phyloP scores from a whole-genome alignment of 2,113 vertebrate species.

The Neolamprologus cancellatus region DNA sequence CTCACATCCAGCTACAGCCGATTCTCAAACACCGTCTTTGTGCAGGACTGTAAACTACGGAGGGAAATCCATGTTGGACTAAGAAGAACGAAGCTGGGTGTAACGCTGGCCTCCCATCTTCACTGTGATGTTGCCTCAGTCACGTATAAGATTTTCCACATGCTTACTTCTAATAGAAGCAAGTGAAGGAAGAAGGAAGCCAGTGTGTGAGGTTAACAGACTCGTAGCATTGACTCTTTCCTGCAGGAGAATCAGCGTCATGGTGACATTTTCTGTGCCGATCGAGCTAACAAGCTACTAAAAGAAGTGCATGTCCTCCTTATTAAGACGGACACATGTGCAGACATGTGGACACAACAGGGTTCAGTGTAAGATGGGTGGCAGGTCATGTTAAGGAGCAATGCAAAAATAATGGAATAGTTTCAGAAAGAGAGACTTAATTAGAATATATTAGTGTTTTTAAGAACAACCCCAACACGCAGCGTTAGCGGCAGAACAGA shows the following conservation, averaged over 20 bases:
- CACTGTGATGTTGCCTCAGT: background rate
- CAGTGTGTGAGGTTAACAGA: background rate
- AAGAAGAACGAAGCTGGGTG: background rate
- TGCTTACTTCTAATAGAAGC: background rate
- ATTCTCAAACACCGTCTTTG: background rate
- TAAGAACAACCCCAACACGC: background rate
- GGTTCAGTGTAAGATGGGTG: background rate
- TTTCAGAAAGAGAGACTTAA: background rate
- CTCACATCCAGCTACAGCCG: background rate
- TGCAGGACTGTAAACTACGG: background rate
- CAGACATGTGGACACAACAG: background rate
- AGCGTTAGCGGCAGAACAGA: background rate
- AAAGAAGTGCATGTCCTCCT: background rate
- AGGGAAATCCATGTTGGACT: background rate
- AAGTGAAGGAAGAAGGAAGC: background rate
- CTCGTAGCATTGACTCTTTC: background rate
- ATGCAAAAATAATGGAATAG: background rate
- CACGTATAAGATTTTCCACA: too few species aligned
- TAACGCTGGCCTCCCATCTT: fast-evolving
- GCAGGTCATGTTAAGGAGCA: background rate
- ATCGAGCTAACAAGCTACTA: background rate
- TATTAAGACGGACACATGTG: background rate
- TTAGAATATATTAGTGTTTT: background rate
- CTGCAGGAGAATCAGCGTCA: background rate
- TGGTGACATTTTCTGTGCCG: background rate